A percentile compares a stretch with the other conserved stretches of the same genome.
Conservation (phyloP, 2,888 invertebrate genomes). For the Polyploca ridens region DNA sequence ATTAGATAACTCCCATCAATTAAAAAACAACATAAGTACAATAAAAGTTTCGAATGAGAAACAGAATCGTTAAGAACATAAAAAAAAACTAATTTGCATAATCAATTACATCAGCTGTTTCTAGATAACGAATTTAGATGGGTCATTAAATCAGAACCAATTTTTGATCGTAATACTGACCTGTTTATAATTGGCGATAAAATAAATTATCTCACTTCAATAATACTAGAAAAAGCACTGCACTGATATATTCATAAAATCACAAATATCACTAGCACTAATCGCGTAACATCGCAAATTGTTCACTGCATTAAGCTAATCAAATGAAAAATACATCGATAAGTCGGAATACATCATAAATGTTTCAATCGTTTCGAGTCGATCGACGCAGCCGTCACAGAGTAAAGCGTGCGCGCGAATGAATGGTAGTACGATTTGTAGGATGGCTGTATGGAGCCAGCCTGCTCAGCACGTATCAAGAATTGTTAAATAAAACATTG, state of each 20-base stretch:
- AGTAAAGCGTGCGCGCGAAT: constrained; percentile 73
- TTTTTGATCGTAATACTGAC: neutral
- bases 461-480: constrained; percentile 27
- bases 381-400: constrained; percentile 61
- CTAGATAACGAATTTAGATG: neutral
- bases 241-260: constrained; percentile 28
- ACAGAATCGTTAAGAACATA: neutral
- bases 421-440: constrained; percentile 49
- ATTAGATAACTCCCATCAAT: too few relatives aligned
- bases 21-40: neutral
- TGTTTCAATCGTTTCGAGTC: constrained; percentile 41
- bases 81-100: constrained; percentile 13
- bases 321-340: constrained; percentile 56
- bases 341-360: constrained; percentile 38
- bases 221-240: constrained; percentile 19
- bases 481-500: constrained; percentile 37
- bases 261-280: constrained; percentile 25
- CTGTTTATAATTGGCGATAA: constrained; percentile 1
- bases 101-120: constrained; percentile 2
- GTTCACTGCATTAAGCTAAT: constrained; percentile 24
- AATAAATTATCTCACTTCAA: neutral
- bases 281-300: constrained; percentile 5
- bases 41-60: neutral
- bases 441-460: constrained; percentile 26
- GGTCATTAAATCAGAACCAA: constrained; percentile 1